Evolutionary conservation across 2,113 vertebrate species (phyloP), one percentile per base, ranked within the genome.

Genomic region (Phylloscopus trochiloides): DNA sequence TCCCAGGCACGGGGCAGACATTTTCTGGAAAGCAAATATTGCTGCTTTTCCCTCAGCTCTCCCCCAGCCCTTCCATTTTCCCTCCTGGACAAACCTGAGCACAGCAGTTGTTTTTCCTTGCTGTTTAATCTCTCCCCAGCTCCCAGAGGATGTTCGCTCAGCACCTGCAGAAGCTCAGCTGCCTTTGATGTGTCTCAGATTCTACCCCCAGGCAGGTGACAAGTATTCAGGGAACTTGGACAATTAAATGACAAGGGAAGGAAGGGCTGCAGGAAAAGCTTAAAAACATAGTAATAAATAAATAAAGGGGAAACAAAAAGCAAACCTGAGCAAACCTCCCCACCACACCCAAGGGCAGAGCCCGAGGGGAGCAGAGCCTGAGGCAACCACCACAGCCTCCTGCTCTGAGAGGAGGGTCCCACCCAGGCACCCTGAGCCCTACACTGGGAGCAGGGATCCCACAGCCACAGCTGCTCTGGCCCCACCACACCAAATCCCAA

Each of bases 171-270:
- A 80, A 86, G 51, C 57, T 93, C 65, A 82, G 21, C 42, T 19
- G 28, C 43, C 80, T 95, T 84, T 91, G 73, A 83, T 91, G 83
- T 67, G 57, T 71, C 92, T 96, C 84, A 80, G 81, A 94, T 89
- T 95, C 89, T 67, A 25, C 36, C 73, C 80, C 29, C 50, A 67
- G 91, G 86, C 80, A 78, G 45, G 62, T 86, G 91, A 86, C 1
- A 8, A 71, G 40, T 66, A 83, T 50, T 84, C 59, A 47, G 86
- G 59, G 83, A 83, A 88, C 65, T 62, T 52, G 74, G 76, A 54
- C 83, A 94, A 86, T 74, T 70, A 84, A 94, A 61, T 22, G 68
- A 91, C 81, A 93, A 55, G 75, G 63, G 71, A 66, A 95, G 58
- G 66, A 90, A 92, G 28, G 71, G 58, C 34, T 66, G 40, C 34